Percentiles rank a stretch among this genome's conserved stretches.
These are phyloP conservation scores for Perithous albicinctus DNA, from an alignment of 2,888 invertebrate species.

Conservation along the genomic window DNA sequence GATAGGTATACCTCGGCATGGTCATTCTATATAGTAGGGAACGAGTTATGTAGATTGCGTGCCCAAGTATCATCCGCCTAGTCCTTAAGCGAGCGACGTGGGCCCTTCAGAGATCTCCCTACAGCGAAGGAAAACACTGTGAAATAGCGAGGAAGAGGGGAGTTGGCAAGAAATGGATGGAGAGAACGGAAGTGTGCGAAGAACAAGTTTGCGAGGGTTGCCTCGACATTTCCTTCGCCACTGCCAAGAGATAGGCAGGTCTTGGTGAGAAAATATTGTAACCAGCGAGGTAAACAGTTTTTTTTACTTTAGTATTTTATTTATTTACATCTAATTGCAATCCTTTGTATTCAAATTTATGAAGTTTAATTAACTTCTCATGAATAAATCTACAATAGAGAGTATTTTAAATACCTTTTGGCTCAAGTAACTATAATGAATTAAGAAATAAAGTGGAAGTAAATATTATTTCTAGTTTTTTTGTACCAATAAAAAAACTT, in stretches of 20 bases:
- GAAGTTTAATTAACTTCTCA: not conserved
- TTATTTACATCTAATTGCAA: conserved; percentile 5
- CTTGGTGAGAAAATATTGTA: conserved; percentile 33
- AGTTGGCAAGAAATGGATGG: conserved; percentile 57
- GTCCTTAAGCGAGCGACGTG: conserved; percentile 59
- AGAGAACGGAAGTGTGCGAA: conserved; percentile 48
- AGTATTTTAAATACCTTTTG: not conserved
- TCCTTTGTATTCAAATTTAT: not conserved
- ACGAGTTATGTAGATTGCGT: conserved; percentile 71
- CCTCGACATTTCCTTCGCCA: not conserved
- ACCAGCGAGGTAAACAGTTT: conserved; percentile 26
- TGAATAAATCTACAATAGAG: not conserved
- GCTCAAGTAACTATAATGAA: not conserved
- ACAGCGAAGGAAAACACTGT: conserved; percentile 49
- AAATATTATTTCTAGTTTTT: too few relatives aligned
- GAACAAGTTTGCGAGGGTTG: not conserved
- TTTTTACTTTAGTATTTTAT: not conserved
- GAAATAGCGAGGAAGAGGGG: conserved; percentile 63
- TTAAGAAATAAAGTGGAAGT: not conserved
- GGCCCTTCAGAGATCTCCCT: conserved; percentile 44
- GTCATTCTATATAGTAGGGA: conserved; percentile 46
- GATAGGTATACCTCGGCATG: not conserved
- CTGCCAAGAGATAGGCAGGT: conserved; percentile 7
- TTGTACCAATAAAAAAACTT: too few relatives aligned
- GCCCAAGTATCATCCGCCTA: conserved; percentile 67